Base-by-base conservation (phyloP, 2,113 vertebrate genomes). In the Struthidea cinerea region DNA sequence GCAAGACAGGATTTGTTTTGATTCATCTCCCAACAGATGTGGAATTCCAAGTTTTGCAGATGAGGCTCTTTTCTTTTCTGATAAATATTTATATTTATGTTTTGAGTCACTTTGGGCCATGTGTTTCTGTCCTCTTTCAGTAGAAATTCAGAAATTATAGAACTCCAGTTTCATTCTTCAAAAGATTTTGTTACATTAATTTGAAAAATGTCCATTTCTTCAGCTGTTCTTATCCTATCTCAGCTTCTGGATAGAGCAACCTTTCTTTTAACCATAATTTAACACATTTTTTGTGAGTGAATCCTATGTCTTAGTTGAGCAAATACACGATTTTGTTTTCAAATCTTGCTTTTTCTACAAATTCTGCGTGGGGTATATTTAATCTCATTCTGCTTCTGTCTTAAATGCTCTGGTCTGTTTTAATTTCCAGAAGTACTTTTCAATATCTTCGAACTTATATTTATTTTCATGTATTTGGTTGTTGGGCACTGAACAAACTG, bases 1-100 rank as follows among this genome's bases (percentile, higher is more conserved):
- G 27, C 44, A 44, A 82, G 44, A 64, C 26, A 76, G 19, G n/a
- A 64, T 87, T 93, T 87, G 65, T 93, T 94, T 84, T 93, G 93
- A 56, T 87, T 93, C 44, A n/a, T 69, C 33, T 93, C 56, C 41
- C 65, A 91, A 68, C 16, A 85, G 81, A 87, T 73, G 82, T 17
- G 56, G 84, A 89, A 64, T 74, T 55, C 24, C 26, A 46, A 79
- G 49, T 63, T 87, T 60, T 68, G 61, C 16, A 63, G 60, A 75
- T 69, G 26, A 84, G 35, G 8, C 8, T 87, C 16, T 84, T 30
- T 33, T 52, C 11, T 84, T 68, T 68, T 64, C 73, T 42, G 22
- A 41, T 60, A 95, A 81, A 89, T 89, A 86, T 86, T 92, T 94
- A 89, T 89, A 86, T 86, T 92, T 94, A 24, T 80, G 20, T 89